phyloP scores from a whole-genome alignment of 2,888 invertebrate genomes.

The Apodemia hepburni region DNA sequence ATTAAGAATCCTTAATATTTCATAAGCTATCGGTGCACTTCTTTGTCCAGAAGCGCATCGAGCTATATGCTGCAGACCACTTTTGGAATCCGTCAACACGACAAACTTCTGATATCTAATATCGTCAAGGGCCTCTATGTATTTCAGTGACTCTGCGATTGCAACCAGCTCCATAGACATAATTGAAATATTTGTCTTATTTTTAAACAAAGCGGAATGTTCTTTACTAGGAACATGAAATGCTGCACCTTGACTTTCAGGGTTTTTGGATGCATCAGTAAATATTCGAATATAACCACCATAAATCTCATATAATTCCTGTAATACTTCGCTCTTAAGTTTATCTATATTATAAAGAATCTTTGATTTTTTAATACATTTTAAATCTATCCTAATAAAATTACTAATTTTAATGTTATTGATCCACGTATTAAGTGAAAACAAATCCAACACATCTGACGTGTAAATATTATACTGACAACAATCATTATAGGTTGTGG shows the following conservation, averaged over 20 bases:
- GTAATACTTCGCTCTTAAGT: not conserved
- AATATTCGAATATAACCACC: not conserved
- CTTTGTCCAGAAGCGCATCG: conserved; percentile 6
- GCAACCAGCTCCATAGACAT: conserved; percentile 26
- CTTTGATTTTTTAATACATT: not conserved
- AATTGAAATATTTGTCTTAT: conserved; percentile 20
- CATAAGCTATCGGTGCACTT: not conserved
- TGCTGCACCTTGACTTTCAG: conserved; percentile 15
- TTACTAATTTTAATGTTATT: not conserved
- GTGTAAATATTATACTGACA: not conserved
- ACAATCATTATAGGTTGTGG: not conserved
- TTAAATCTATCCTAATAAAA: conserved; percentile 6
- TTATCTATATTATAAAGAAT: not conserved
- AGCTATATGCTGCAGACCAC: not conserved
- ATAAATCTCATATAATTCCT: not conserved
- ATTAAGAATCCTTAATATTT: not conserved
- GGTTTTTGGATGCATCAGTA: conserved; percentile 15
- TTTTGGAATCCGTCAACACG: not conserved
- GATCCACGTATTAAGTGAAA: not conserved
- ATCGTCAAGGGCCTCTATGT: conserved; percentile 14
- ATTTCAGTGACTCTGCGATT: too few relatives aligned
- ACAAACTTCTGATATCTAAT: not conserved
- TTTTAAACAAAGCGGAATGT: conserved; percentile 10
- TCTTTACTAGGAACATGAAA: conserved; percentile 19
- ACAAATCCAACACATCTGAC: not conserved